Evolutionary conservation across 1,140 invertebrate genomes (phyloP).

Genomic region (Parasteatoda tepidariorum): DNA sequence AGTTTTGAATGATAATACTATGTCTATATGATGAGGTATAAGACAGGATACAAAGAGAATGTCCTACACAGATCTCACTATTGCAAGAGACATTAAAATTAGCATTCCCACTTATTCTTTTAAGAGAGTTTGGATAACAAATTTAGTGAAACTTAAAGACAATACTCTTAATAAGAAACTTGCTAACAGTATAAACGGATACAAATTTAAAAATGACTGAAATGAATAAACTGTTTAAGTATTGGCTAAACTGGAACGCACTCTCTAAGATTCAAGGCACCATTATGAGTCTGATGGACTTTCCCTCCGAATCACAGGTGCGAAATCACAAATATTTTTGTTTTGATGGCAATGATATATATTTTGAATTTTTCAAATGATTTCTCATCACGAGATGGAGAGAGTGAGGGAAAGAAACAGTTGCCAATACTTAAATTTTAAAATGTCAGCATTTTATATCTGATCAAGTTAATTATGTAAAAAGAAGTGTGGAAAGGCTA

Average conservation of each 20-base stretch:
- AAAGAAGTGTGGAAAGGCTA: not conserved
- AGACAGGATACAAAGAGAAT: conserved; percentile 56
- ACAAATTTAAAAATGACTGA: no score
- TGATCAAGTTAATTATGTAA: not conserved
- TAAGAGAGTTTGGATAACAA: not conserved
- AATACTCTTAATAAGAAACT: no score
- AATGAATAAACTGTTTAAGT: not conserved
- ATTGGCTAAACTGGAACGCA: conserved; percentile 26
- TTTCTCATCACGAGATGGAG: conserved; percentile 6
- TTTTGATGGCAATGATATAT: conserved; percentile 21
- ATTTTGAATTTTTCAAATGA: conserved; percentile 14
- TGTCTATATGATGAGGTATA: conserved; percentile 58
- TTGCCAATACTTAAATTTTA: conserved; percentile 15
- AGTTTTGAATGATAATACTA: conserved; percentile 54
- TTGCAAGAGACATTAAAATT: conserved; percentile 43
- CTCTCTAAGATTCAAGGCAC: conserved; percentile 52
- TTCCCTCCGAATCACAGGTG: conserved; percentile 59
- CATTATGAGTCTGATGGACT: conserved; percentile 52
- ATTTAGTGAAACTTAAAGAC: no score
- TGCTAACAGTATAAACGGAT: no score
- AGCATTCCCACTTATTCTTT: not conserved
- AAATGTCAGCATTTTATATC: not conserved
- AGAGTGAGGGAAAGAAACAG: conserved; percentile 51
- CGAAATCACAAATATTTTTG: conserved; percentile 24
- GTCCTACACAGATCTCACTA: conserved; percentile 54